A percentile compares a stretch with the other conserved stretches of the same genome.
phyloP scores from a whole-genome alignment of 2,888 invertebrate genomes.

The Cryptocephalus moraei region DNA sequence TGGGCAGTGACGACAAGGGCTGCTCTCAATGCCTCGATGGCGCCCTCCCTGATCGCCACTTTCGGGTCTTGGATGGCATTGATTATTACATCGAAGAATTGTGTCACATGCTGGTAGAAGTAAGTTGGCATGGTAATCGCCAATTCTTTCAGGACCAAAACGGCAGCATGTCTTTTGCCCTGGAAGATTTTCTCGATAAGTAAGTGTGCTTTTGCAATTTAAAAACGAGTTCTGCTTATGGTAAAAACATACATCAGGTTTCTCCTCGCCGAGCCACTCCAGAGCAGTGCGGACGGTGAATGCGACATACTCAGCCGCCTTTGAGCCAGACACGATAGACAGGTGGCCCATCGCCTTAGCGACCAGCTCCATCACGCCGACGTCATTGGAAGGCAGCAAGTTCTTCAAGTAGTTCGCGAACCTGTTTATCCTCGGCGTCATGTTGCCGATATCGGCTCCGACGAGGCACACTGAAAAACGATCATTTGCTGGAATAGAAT shows the following conservation, averaged over 20 bases:
- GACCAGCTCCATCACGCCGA: constrained; percentile 90
- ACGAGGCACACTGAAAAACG: constrained; percentile 72
- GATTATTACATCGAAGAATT: constrained; percentile 89
- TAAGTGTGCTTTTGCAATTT: not conserved
- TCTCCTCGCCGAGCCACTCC: constrained; percentile 87
- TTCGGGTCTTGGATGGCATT: constrained; percentile 87
- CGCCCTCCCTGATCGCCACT: constrained; percentile 82
- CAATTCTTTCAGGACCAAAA: constrained; percentile 82
- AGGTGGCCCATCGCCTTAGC: constrained; percentile 91
- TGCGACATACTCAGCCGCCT: constrained; percentile 94
- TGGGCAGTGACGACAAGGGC: constrained; percentile 92
- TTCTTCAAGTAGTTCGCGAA: constrained; percentile 90
- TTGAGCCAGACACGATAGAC: constrained; percentile 84
- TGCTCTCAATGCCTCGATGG: constrained; percentile 88
- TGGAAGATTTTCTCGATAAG: constrained; percentile 21
- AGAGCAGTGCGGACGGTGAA: constrained; percentile 93
- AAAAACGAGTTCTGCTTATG: not conserved
- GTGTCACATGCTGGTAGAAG: constrained; percentile 90
- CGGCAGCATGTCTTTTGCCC: constrained; percentile 85
- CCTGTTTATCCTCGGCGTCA: constrained; percentile 78
- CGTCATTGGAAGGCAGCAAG: constrained; percentile 81
- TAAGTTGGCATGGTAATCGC: constrained; percentile 95
- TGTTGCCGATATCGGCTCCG: constrained; percentile 86
- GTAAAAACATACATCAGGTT: constrained; percentile 55
- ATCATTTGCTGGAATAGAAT: not conserved